Percentiles rank a stretch among this genome's conserved stretches.
Evolutionary conservation across 2,888 invertebrate species (phyloP).

Genomic region (Epinotia brunnichana): DNA sequence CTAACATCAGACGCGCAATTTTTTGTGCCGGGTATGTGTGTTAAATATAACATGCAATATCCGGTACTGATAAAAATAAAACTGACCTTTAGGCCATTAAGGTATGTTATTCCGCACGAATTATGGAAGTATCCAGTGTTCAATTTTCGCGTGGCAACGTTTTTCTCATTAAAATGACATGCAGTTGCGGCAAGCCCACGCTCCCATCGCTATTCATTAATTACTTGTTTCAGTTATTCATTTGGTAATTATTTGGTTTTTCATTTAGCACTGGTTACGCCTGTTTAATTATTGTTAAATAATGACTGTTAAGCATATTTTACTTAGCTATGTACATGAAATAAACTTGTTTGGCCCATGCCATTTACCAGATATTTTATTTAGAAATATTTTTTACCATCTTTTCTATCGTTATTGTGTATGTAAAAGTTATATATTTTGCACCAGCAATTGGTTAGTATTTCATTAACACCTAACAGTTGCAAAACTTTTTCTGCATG

Average conservation of each 20-base stretch:
- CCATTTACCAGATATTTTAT: neutral
- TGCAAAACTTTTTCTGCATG: neutral
- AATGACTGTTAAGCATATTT: neutral
- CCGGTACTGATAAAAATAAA: neutral
- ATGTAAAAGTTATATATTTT: too few relatives aligned
- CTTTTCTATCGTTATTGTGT: too few relatives aligned
- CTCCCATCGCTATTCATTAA: slow-evolving; percentile 15
- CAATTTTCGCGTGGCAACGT: neutral
- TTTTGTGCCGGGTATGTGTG: too few relatives aligned
- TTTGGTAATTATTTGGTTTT: slow-evolving; percentile 9
- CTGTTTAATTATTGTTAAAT: neutral
- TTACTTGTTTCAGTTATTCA: slow-evolving; percentile 1
- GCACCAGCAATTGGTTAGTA: too few relatives aligned
- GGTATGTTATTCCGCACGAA: neutral
- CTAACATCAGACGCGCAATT: too few relatives aligned
- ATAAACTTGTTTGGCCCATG: neutral
- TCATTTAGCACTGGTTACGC: slow-evolving; percentile 9
- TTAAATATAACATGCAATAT: too few relatives aligned
- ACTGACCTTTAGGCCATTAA: neutral
- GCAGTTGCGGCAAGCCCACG: neutral
- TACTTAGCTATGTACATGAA: neutral
- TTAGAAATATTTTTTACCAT: neutral
- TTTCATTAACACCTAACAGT: too few relatives aligned
- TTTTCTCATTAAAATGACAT: slow-evolving; percentile 19
- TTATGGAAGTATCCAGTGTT: neutral